Conservation (phyloP, 2,797 vertebrate species). For the Notolabrus celidotus region DNA sequence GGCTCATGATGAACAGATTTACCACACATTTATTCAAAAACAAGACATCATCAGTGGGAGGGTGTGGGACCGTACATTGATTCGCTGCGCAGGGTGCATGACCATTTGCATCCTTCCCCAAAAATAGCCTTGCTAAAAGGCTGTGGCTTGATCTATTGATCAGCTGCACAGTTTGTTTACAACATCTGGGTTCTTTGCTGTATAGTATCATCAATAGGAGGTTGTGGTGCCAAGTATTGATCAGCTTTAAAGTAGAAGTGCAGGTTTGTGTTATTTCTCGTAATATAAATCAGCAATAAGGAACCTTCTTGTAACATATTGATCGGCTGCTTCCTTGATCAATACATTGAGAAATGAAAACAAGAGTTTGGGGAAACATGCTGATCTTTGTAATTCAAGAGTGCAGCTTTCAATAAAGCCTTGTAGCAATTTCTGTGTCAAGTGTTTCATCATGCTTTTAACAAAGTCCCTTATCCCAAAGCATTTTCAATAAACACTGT, state of each 20-base stretch:
- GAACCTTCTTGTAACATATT: slow-evolving; percentile 11
- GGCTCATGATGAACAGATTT: background rate
- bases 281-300: slow-evolving; percentile 27
- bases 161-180: slow-evolving; percentile 23
- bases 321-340: slow-evolving; percentile 8
- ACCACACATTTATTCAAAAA: slow-evolving; percentile 5
- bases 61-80: slow-evolving; percentile 15
- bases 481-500: background rate
- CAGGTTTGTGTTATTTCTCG: slow-evolving; percentile 18
- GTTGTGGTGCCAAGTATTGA: slow-evolving; percentile 40
- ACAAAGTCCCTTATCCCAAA: slow-evolving; percentile 7
- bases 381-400: background rate
- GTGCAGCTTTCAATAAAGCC: background rate
- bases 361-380: background rate
- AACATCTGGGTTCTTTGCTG: slow-evolving; percentile 14
- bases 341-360: slow-evolving; percentile 3
- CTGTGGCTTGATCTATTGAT: slow-evolving; percentile 41
- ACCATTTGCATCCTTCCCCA: slow-evolving; percentile 13
- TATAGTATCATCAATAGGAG: slow-evolving; percentile 39
- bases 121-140: slow-evolving; percentile 31
- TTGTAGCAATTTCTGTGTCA: background rate
- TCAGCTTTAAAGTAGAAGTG: slow-evolving; percentile 27
- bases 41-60: slow-evolving; percentile 8
- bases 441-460: background rate
- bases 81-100: background rate